Evolutionary conservation across 2,113 vertebrate genomes (phyloP).

Genomic region (Macrotus californicus): DNA sequence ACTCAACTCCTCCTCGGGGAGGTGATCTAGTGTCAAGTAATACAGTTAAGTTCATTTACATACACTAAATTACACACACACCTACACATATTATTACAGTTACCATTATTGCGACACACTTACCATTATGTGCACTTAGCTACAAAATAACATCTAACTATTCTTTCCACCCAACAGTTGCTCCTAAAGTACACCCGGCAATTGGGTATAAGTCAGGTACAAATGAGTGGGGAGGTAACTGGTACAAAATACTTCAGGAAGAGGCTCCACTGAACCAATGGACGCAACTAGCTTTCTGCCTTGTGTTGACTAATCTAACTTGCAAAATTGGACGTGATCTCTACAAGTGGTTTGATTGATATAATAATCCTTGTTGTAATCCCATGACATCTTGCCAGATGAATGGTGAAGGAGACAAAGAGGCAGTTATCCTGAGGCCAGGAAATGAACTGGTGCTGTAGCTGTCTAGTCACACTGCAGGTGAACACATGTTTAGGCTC

Average conservation of each 20-base stretch:
- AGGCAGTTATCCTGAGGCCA: not conserved
- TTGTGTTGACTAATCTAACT: not conserved
- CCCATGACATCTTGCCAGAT: not conserved
- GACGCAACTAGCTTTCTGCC: conserved; percentile 45
- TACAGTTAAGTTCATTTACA: not conserved
- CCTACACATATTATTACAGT: not conserved
- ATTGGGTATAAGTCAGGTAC: conserved; percentile 54
- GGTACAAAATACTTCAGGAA: conserved; percentile 21
- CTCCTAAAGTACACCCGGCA: conserved; percentile 62
- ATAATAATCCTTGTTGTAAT: not conserved
- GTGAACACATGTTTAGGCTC: not conserved
- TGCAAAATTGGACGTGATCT: conserved; percentile 7
- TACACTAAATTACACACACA: not conserved
- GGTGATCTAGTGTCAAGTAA: not conserved
- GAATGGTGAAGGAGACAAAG: not conserved
- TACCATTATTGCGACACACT: too few species aligned
- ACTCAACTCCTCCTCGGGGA: not conserved
- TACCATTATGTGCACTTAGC: not conserved
- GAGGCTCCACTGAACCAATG: conserved; percentile 46
- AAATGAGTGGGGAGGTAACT: conserved; percentile 52
- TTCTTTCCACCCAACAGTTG: not conserved
- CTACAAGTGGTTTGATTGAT: not conserved
- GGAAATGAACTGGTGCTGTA: not conserved
- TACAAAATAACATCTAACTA: not conserved
- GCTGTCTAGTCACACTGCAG: not conserved